Evolutionary conservation across 2,888 invertebrate species (phyloP).

Genomic region (Phaonia tiefii): DNA sequence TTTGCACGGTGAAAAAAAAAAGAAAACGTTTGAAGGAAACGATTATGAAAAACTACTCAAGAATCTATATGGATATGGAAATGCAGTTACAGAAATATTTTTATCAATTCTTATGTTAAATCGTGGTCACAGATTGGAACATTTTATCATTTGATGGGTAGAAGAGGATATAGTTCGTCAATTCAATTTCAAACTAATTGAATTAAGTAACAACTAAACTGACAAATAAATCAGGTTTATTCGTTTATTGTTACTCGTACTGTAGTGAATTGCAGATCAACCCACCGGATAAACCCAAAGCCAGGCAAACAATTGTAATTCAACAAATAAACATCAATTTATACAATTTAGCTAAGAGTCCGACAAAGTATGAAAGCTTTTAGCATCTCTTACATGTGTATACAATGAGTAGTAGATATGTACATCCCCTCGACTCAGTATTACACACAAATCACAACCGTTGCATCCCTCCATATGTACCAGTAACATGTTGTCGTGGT

Average conservation of each 20-base stretch:
- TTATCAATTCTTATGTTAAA: no score
- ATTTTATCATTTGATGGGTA: no score
- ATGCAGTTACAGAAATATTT: no score
- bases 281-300: not conserved
- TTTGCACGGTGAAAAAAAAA: not conserved
- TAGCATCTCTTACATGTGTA: slow-evolving; percentile 40
- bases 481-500: not conserved
- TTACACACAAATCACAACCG: not conserved
- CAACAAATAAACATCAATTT: slow-evolving; percentile 63
- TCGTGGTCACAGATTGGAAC: no score
- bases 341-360: slow-evolving; percentile 63
- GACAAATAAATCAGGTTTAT: slow-evolving; percentile 16
- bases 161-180: no score
- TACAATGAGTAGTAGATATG: no score
- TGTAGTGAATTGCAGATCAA: not conserved
- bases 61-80: no score
- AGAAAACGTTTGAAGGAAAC: not conserved
- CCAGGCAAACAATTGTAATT: slow-evolving; percentile 38
- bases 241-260: no score
- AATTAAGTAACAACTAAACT: not conserved
- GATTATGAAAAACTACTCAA: no score
- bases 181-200: slow-evolving; percentile 2
- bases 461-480: not conserved
- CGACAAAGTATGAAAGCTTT: slow-evolving; percentile 23
- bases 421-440: not conserved